Percentiles rank a stretch among this genome's conserved stretches.
These are phyloP conservation scores for Megaceryle torquata DNA, from an alignment of 2,113 vertebrate species.

Conservation along the genomic window DNA sequence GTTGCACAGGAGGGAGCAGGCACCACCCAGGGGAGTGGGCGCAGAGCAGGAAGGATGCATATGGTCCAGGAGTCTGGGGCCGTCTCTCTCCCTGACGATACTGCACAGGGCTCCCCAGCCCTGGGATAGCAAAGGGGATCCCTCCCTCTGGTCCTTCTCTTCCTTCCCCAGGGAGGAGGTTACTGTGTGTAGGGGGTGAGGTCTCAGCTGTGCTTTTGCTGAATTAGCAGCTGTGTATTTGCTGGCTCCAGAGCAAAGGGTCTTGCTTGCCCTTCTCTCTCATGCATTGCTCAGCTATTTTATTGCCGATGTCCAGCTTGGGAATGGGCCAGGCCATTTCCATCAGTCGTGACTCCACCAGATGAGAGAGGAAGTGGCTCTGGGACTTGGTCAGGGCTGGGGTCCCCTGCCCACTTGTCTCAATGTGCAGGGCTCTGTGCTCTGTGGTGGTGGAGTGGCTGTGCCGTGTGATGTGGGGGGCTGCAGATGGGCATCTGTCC, in stretches of 20 bases:
- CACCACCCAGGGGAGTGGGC: not conserved
- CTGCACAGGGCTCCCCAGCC: not conserved
- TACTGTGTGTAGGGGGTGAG: not conserved
- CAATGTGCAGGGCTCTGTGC: accelerated
- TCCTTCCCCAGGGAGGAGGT: not conserved
- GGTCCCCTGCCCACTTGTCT: too few species aligned
- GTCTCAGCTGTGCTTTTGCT: not conserved
- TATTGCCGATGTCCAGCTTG: not conserved
- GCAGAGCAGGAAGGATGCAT: not conserved
- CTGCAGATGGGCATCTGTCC: not conserved
- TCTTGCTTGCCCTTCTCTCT: not conserved
- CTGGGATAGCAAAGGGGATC: not conserved
- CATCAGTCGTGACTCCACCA: accelerated
- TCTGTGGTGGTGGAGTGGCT: accelerated
- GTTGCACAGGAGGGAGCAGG: not conserved
- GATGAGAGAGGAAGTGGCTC: not conserved
- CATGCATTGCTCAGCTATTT: accelerated
- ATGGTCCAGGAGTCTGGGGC: not conserved
- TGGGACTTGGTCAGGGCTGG: accelerated
- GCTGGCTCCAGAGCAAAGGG: not conserved
- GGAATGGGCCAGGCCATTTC: not conserved
- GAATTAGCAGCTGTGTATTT: not conserved
- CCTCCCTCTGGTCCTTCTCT: not conserved
- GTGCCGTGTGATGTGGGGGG: not conserved
- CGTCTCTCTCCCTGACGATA: not conserved